These are phyloP conservation scores for Vanessa tameamea DNA, from an alignment of 1,140 invertebrate genomes.

Conservation along the genomic window DNA sequence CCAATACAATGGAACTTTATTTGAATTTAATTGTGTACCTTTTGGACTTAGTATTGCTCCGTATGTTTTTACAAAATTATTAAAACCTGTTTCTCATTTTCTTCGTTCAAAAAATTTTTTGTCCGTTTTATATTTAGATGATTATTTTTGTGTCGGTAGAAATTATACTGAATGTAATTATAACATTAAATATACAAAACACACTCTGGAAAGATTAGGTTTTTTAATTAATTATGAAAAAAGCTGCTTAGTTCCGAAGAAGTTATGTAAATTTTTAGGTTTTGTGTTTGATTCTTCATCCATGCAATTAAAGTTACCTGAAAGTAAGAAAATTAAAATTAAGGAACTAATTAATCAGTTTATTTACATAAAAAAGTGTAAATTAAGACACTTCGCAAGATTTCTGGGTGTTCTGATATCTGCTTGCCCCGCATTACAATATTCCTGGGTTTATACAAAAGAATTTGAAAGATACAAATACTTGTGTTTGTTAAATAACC, in stretches of 20 bases:
- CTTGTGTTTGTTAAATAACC: too few species aligned
- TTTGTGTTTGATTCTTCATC: slow-evolving; percentile 10
- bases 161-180: slow-evolving; percentile 15
- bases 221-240: slow-evolving; percentile 16
- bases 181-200: slow-evolving; percentile 13
- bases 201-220: slow-evolving; percentile 4
- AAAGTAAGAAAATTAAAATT: slow-evolving; percentile 10
- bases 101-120: slow-evolving; percentile 4
- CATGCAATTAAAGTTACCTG: slow-evolving; percentile 9
- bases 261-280: slow-evolving; percentile 10
- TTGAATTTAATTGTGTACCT: slow-evolving; percentile 12
- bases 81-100: slow-evolving; percentile 7
- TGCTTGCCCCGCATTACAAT: not conserved
- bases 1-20: not conserved
- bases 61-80: slow-evolving; percentile 21
- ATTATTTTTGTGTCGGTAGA: slow-evolving; percentile 13
- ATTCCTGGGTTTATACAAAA: too few species aligned
- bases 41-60: slow-evolving; percentile 14
- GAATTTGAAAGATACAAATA: too few species aligned
- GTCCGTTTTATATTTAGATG: slow-evolving; percentile 1
- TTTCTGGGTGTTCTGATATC: not conserved
- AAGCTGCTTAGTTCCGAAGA: slow-evolving; percentile 8
- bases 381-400: not conserved
- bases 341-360: slow-evolving; percentile 2
- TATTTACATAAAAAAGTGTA: too few species aligned